Percentiles rank a stretch among this genome's conserved stretches.
phyloP scores from a whole-genome alignment of 2,113 vertebrate species.

The Pachycephala philippinensis region DNA sequence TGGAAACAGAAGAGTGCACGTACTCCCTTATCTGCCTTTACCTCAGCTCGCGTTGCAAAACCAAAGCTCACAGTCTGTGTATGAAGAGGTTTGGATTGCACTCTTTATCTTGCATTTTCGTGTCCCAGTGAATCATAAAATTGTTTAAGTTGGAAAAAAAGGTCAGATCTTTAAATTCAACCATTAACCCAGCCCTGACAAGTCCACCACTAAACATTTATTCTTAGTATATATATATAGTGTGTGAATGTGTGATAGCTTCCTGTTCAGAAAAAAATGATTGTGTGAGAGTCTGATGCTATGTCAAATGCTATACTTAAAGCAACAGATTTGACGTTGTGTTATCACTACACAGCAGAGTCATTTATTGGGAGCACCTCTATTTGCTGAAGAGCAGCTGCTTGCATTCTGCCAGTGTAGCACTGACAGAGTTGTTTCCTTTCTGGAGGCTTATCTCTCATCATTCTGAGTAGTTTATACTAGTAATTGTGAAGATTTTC shows the following conservation, averaged over 20 bases:
- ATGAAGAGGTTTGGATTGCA: neutral
- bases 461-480: neutral
- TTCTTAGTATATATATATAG: neutral
- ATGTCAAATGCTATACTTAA: neutral
- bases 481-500: neutral
- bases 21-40: neutral
- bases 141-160: neutral
- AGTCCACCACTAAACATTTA: neutral
- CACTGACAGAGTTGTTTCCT: neutral
- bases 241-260: neutral
- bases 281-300: neutral
- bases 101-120: neutral
- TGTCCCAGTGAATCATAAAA: neutral
- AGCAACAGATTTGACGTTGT: neutral
- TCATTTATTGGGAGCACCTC: neutral
- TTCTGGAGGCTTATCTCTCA: neutral
- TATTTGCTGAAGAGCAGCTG: neutral
- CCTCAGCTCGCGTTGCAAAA: neutral
- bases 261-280: neutral
- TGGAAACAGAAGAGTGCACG: neutral
- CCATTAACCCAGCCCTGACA: neutral
- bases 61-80: neutral
- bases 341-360: neutral
- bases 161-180: neutral
- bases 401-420: neutral